phyloP scores from a whole-genome alignment of 64 coral and sea anemone species.

The Stichodactyla mertensii region DNA sequence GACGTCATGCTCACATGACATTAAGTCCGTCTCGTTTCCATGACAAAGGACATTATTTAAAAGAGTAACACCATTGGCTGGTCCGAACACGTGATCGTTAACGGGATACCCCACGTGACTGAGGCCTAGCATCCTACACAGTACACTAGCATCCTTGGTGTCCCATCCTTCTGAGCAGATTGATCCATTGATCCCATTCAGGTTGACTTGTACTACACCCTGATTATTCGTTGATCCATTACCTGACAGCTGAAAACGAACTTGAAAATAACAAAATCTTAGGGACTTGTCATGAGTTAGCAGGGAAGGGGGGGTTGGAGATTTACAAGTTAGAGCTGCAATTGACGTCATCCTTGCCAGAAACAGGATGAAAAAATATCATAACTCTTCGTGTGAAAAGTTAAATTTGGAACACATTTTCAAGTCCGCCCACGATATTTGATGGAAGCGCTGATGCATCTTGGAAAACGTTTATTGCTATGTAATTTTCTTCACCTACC shows the following conservation, averaged over 20 bases:
- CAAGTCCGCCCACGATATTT: neutral
- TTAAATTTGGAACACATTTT: too few relatives aligned
- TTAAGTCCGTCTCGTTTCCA: conserved; percentile 36
- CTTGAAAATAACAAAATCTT: conserved; percentile 12
- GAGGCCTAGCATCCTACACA: conserved; percentile 27
- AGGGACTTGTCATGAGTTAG: neutral
- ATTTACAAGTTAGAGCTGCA: too few relatives aligned
- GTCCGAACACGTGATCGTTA: conserved; percentile 10
- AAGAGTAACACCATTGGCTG: conserved; percentile 19
- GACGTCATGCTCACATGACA: conserved; percentile 21
- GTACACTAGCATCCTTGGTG: conserved; percentile 26
- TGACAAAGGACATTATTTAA: conserved; percentile 16
- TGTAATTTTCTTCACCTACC: neutral
- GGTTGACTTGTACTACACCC: conserved; percentile 17
- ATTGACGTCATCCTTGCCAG: too few relatives aligned
- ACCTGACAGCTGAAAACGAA: neutral
- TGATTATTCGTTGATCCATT: conserved; percentile 20
- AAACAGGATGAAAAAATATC: too few relatives aligned
- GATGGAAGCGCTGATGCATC: too few relatives aligned
- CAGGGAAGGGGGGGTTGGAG: neutral
- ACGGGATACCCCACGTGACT: conserved; percentile 7
- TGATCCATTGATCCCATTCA: conserved; percentile 35
- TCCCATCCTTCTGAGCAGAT: conserved; percentile 27
- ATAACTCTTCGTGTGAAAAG: too few relatives aligned
- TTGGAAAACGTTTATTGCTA: too few relatives aligned